Percentiles rank a stretch among this genome's conserved stretches.
These are phyloP conservation scores for Agrilus mali DNA, from an alignment of 2,888 invertebrate genomes.

Conservation along the genomic window DNA sequence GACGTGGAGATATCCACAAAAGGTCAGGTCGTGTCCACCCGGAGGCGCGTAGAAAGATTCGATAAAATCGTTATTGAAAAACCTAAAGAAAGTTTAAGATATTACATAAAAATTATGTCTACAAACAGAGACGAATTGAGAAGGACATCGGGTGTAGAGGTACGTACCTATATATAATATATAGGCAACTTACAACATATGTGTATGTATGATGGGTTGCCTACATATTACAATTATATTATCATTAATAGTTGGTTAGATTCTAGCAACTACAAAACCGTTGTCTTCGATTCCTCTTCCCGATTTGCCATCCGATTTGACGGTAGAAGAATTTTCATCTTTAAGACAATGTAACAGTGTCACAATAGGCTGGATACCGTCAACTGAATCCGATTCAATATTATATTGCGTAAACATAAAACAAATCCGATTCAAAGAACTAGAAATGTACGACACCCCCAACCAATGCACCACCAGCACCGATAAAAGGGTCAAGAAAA, in stretches of 20 bases:
- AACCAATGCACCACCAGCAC: conserved; percentile 33
- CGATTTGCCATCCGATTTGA: conserved; percentile 38
- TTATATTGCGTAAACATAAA: conserved; percentile 33
- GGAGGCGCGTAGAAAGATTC: conserved; percentile 35
- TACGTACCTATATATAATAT: conserved; percentile 24
- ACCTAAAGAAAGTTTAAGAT: conserved; percentile 34
- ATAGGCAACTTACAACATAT: no score
- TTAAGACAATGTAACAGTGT: conserved; percentile 39
- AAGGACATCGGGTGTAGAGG: conserved; percentile 39
- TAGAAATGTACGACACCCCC: conserved; percentile 24
- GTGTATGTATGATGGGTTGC: no score
- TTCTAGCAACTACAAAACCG: conserved; percentile 37
- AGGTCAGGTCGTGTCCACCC: conserved; percentile 27
- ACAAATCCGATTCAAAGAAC: conserved; percentile 25
- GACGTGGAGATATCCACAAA: conserved; percentile 35
- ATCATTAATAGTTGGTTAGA: no score
- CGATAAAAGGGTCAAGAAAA: conserved; percentile 31
- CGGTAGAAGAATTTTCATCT: conserved; percentile 39
- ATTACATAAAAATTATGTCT: conserved; percentile 38
- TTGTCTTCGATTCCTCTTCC: conserved; percentile 36
- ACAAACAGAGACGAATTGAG: conserved; percentile 38
- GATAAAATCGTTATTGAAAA: conserved; percentile 31
- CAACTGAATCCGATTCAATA: conserved; percentile 30
- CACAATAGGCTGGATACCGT: conserved; percentile 44
- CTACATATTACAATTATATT: no score